Conservation (phyloP, 2,888 invertebrate genomes). For the Brachylomia viminalis region DNA sequence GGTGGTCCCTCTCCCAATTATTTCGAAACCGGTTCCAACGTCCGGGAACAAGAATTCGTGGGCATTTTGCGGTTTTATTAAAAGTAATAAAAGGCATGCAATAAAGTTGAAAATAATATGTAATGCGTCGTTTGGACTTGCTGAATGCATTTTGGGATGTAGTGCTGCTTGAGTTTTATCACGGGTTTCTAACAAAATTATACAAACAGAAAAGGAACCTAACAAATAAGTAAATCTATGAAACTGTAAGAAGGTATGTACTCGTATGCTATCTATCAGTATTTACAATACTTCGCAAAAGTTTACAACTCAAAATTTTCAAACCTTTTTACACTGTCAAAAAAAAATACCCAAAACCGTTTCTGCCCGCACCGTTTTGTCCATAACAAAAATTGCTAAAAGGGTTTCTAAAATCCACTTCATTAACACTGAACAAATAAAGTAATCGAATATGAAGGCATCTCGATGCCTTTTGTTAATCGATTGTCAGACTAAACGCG, state of each 20-base stretch:
- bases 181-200: neutral
- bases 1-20: conserved; percentile 65
- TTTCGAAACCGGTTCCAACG: conserved; percentile 66
- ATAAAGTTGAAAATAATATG: conserved; percentile 41
- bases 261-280: neutral
- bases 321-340: neutral
- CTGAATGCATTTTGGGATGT: conserved; percentile 19
- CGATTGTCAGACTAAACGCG: conserved; percentile 33
- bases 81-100: conserved; percentile 49
- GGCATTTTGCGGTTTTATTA: conserved; percentile 53
- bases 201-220: neutral
- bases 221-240: neutral
- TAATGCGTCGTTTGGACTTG: conserved; percentile 18
- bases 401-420: conserved; percentile 22
- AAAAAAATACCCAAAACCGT: neutral
- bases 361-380: neutral
- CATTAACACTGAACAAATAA: conserved; percentile 32
- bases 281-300: neutral
- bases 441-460: conserved; percentile 36
- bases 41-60: conserved; percentile 51
- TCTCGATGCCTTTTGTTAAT: conserved; percentile 42
- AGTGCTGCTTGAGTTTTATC: conserved; percentile 3
- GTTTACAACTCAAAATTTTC: neutral
- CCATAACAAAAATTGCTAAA: conserved; percentile 18
- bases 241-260: neutral